Percentiles rank a stretch among this genome's conserved stretches.
Evolutionary conservation across 2,888 invertebrate species (phyloP).

Genomic region (Erannis defoliaria): DNA sequence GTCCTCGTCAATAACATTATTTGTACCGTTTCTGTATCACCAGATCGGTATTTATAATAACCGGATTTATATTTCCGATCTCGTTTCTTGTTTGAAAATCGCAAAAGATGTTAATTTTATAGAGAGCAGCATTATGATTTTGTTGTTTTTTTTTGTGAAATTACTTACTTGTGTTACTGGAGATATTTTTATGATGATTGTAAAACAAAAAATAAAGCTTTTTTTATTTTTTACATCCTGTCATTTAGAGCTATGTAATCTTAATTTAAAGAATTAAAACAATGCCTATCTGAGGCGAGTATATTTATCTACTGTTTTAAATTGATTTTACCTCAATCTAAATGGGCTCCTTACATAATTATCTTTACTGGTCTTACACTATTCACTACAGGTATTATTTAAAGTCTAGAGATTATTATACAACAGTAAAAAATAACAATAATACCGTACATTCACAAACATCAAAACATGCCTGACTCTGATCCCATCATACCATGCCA

Average conservation of each 20-base stretch:
- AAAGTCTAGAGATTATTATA: no score
- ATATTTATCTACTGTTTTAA: no score
- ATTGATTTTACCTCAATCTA: no score
- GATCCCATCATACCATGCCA: slow-evolving; percentile 33
- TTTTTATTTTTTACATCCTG: not conserved
- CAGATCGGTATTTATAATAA: slow-evolving; percentile 18
- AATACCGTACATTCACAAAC: no score
- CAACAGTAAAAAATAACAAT: no score
- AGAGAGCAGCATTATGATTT: not conserved
- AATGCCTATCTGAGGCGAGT: no score
- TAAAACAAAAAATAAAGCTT: not conserved
- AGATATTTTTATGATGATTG: not conserved
- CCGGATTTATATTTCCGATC: slow-evolving; percentile 33
- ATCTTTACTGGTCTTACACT: no score
- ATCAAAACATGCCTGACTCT: not conserved
- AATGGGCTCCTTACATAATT: no score
- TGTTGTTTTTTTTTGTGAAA: not conserved
- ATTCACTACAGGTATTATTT: no score
- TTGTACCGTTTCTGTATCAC: slow-evolving; percentile 18
- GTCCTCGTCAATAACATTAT: slow-evolving; percentile 10
- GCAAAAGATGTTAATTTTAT: slow-evolving; percentile 16
- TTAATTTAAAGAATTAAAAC: no score
- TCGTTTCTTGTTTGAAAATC: slow-evolving; percentile 8
- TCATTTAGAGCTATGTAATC: not conserved
- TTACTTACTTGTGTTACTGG: not conserved